Evolutionary conservation across 2,888 invertebrate species (phyloP).

Genomic region (Anaspis maculata): DNA sequence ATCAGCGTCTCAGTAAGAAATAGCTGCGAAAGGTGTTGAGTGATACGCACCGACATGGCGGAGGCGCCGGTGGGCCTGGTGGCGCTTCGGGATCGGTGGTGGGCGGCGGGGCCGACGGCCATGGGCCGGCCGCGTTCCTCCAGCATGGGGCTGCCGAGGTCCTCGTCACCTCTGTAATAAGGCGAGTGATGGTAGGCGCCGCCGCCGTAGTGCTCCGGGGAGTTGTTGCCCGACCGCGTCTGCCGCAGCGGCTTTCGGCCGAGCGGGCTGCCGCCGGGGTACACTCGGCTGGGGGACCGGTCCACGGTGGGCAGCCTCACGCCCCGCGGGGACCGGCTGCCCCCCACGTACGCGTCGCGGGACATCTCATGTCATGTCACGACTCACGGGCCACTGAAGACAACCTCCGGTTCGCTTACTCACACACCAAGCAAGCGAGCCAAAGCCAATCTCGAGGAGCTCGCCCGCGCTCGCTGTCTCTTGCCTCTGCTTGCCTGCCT

Average conservation of each 20-base stretch:
- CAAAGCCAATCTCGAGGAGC: too few species aligned
- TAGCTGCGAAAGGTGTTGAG: too few species aligned
- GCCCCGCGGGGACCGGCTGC: constrained; percentile 59
- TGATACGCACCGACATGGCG: constrained; percentile 23
- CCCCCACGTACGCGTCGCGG: constrained; percentile 54
- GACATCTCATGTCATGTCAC: constrained; percentile 47
- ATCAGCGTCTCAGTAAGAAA: too few species aligned
- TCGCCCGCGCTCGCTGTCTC: constrained; percentile 28
- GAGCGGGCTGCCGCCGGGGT: constrained; percentile 53
- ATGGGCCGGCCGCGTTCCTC: constrained; percentile 61
- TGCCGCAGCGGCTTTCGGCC: constrained; percentile 40
- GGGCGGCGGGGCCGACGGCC: constrained; percentile 51
- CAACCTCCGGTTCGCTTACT: too few species aligned
- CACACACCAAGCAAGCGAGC: too few species aligned
- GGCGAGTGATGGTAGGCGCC: constrained; percentile 54
- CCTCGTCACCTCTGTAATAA: constrained; percentile 71
- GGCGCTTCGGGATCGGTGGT: constrained; percentile 71
- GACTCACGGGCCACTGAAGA: constrained; percentile 28
- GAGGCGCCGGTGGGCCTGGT: constrained; percentile 49
- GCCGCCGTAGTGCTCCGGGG: constrained; percentile 46
- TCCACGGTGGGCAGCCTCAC: constrained; percentile 81
- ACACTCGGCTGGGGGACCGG: constrained; percentile 78
- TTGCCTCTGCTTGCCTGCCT: constrained; percentile 19
- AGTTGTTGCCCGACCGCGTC: constrained; percentile 51
- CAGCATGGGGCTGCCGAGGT: constrained; percentile 78